These are phyloP conservation scores for Orbicella faveolata DNA, from an alignment of 64 coral and sea anemone species.

Conservation along the genomic window DNA sequence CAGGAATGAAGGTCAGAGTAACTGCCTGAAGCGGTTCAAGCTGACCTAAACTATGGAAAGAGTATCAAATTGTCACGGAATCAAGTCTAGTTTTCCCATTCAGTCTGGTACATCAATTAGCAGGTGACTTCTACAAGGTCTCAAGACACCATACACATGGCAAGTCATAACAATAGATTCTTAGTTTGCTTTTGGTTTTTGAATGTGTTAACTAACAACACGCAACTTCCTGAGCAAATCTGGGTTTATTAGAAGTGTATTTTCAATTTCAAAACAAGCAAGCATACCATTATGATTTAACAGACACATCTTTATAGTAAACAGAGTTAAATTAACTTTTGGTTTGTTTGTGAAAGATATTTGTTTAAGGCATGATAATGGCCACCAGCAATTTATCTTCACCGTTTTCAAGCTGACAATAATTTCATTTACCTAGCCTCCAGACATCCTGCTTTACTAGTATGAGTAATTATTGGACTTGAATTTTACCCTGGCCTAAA, in stretches of 20 bases:
- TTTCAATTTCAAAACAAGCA: neutral
- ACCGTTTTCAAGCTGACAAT: too few species aligned
- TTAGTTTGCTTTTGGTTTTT: neutral
- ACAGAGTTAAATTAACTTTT: neutral
- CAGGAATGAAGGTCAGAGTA: too few species aligned
- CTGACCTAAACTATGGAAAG: neutral
- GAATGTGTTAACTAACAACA: neutral
- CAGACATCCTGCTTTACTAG: too few species aligned
- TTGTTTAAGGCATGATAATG: too few species aligned
- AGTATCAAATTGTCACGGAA: neutral
- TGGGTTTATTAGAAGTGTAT: neutral
- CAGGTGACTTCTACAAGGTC: too few species aligned
- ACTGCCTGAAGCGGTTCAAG: too few species aligned
- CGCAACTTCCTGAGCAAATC: neutral
- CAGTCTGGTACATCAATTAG: neutral
- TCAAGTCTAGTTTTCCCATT: neutral
- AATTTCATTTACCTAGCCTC: too few species aligned
- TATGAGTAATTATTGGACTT: too few species aligned
- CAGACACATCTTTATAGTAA: neutral
- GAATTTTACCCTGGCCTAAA: too few species aligned
- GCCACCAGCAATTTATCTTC: too few species aligned
- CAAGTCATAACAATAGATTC: neutral
- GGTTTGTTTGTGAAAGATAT: too few species aligned
- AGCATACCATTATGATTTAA: neutral
- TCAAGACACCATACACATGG: neutral